Base-by-base conservation (phyloP, 2,113 vertebrate genomes). In the Cynoglossus semilaevis region DNA sequence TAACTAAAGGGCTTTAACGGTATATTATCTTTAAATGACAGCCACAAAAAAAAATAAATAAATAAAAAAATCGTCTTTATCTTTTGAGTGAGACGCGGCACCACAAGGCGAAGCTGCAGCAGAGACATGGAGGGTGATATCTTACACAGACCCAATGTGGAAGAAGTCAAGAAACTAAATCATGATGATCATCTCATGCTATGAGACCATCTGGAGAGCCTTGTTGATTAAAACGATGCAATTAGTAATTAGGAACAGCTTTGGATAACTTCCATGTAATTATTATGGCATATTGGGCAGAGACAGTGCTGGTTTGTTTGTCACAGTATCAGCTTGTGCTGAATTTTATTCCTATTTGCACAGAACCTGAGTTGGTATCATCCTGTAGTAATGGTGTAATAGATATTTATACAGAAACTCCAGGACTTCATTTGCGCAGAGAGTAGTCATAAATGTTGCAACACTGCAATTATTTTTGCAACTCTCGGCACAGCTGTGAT, bases 111-210 rank as follows among this genome's bases (percentile, higher is more conserved):
- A 5, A 18, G 13, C 41, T 43, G 56, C 70, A 73, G 17, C 53
- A 42, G 13, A 35, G 10, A 63, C 22, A 29, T 6, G 22, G 22
- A 51, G 35, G 15, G 8, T 19, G 58, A 58, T 43, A 61, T 51
- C 50, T 59, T 67, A 38, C 55, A 56, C 14, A 4, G 40, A 70
- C 22, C 22, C 22, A 29, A 29, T 29, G 22, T 29, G 22, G 22
- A 61, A 46, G 43, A 58, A 59, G 48, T 69, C 57, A 53, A 51
- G 51, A 50, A 43, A 42, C 54, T 74, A 67, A 71, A 72, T 77
- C 68, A 77, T 61, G 56, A 73, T 80, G 61, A 65, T 80, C 66
- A 71, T 64, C 74, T 75, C 46, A 51, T 50, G 60, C 19, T 52
- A 46, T 51, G 51, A 15, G 44, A 61, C 44, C 68, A 58, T 56